Evolutionary conservation across 2,113 vertebrate genomes (phyloP).

Genomic region (Platichthys stellatus): DNA sequence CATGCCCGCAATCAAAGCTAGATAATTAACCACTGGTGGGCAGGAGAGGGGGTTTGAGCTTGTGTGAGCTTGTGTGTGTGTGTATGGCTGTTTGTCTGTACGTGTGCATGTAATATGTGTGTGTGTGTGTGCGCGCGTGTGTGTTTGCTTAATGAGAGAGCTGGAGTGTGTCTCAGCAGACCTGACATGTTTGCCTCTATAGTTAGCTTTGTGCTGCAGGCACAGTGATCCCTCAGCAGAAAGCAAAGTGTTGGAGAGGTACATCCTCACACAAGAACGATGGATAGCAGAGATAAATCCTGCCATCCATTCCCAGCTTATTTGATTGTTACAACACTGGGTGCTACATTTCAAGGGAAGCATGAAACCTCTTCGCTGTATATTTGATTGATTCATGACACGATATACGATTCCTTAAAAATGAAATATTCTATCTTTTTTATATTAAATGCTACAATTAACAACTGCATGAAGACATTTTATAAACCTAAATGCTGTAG

Average conservation of each 20-base stretch:
- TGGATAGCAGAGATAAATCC: conserved; percentile 24
- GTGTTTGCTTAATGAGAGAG: conserved; percentile 67
- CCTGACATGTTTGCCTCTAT: conserved; percentile 70
- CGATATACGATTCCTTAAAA: neutral
- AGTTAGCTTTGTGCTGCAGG: conserved; percentile 71
- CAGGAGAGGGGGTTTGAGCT: conserved; percentile 9
- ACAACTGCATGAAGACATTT: too few species aligned
- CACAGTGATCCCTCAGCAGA: conserved; percentile 65
- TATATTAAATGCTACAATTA: too few species aligned
- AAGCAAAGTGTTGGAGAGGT: conserved; percentile 34
- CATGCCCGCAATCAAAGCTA: conserved; percentile 78
- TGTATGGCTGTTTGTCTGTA: conserved; percentile 27
- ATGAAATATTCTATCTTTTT: too few species aligned
- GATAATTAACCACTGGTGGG: conserved; percentile 78
- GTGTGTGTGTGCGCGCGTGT: conserved; percentile 21
- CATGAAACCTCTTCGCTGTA: neutral
- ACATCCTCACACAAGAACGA: conserved; percentile 30
- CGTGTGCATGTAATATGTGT: conserved; percentile 13
- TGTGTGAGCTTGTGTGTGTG: conserved; percentile 16
- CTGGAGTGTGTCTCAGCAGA: conserved; percentile 66
- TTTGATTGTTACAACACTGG: neutral
- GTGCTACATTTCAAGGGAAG: neutral
- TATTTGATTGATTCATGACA: neutral
- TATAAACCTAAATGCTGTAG: too few species aligned
- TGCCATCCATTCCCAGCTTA: neutral